Evolutionary conservation across 1,140 invertebrate genomes (phyloP).

Genomic region (Bradynema listronoti): DNA sequence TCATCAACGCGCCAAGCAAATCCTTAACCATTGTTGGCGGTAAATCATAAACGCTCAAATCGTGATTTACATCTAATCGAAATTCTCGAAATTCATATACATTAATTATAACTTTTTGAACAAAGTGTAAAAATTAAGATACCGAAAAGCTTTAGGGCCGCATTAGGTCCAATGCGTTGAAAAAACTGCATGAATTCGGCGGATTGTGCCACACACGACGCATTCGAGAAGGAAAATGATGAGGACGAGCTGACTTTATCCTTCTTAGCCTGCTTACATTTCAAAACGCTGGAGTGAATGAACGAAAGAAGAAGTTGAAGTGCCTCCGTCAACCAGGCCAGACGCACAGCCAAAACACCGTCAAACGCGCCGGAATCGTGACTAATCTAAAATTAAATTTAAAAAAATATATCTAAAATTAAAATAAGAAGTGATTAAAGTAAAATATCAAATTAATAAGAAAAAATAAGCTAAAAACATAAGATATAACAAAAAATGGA

Average conservation of each 20-base stretch:
- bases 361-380: slow-evolving; percentile 69
- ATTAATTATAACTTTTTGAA: too few species aligned
- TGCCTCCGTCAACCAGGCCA: slow-evolving; percentile 50
- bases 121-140: too few species aligned
- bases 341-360: slow-evolving; percentile 52
- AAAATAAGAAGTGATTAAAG: too few species aligned
- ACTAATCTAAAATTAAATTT: slow-evolving; percentile 75
- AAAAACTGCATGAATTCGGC: slow-evolving; percentile 20
- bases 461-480: too few species aligned
- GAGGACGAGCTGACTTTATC: slow-evolving; percentile 1
- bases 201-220: slow-evolving; percentile 28
- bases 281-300: slow-evolving; percentile 12
- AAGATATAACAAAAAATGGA: too few species aligned
- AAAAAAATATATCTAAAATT: too few species aligned
- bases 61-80: slow-evolving; percentile 23
- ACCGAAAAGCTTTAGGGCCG: too few species aligned
- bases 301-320: slow-evolving; percentile 46
- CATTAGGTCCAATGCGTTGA: too few species aligned
- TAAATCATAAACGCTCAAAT: slow-evolving; percentile 48
- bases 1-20: slow-evolving; percentile 43
- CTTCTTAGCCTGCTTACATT: slow-evolving; percentile 14
- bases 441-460: too few species aligned
- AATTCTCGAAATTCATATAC: too few species aligned
- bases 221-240: slow-evolving; percentile 16
- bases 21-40: slow-evolving; percentile 55